Evolutionary conservation across 2,113 vertebrate species (phyloP).

Genomic region (Pleuronectes platessa): DNA sequence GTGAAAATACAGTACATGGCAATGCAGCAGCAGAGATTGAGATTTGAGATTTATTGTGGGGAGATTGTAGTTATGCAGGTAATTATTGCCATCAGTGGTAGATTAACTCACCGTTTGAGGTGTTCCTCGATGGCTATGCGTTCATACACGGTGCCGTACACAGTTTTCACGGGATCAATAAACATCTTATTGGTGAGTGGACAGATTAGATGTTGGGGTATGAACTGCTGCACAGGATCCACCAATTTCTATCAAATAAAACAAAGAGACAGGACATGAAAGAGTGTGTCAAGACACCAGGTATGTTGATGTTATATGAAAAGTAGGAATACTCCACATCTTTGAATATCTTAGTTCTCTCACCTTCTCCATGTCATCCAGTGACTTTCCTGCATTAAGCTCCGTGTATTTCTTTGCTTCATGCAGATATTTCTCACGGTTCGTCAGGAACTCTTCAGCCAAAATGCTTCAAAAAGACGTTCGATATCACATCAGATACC

Average conservation of each 20-base stretch:
- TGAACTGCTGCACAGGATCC: slow-evolving; percentile 8
- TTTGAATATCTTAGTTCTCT: neutral
- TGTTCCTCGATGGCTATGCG: slow-evolving; percentile 70
- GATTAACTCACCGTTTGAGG: slow-evolving; percentile 58
- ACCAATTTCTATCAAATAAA: slow-evolving; percentile 55
- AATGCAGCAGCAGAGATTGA: neutral
- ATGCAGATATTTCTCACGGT: slow-evolving; percentile 40
- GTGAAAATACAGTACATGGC: neutral
- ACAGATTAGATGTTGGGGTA: slow-evolving; percentile 63
- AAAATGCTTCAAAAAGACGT: slow-evolving; percentile 55
- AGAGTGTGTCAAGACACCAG: neutral
- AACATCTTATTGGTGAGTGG: slow-evolving; percentile 71
- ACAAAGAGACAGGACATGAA: neutral
- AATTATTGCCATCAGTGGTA: neutral
- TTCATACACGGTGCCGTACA: slow-evolving; percentile 61
- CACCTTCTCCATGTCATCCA: slow-evolving; percentile 75
- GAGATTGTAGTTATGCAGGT: neutral
- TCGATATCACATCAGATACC: neutral
- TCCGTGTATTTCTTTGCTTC: slow-evolving; percentile 66
- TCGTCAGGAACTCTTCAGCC: slow-evolving; percentile 72
- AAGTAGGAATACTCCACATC: neutral
- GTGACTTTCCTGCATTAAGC: slow-evolving; percentile 47
- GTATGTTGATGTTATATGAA: neutral
- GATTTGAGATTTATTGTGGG: neutral
- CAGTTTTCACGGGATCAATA: slow-evolving; percentile 73